phyloP scores from a whole-genome alignment of 92 coral and sea anemone genomes.

The Palythoa grandiflora region DNA sequence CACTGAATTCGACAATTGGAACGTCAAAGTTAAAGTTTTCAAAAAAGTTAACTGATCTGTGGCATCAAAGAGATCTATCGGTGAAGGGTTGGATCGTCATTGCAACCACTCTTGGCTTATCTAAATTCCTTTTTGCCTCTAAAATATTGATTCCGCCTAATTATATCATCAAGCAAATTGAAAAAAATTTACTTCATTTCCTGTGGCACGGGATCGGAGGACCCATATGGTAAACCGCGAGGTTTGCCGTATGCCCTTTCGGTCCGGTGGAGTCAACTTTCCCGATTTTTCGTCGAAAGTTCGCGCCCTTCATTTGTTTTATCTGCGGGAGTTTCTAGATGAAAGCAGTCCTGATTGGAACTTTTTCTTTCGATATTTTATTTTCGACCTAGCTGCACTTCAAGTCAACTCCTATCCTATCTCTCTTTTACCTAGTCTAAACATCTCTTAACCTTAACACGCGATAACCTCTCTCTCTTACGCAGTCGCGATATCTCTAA shows the following conservation, averaged over 20 bases:
- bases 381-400: not conserved
- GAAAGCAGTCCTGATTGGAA: not conserved
- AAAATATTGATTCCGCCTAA: not conserved
- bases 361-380: not conserved
- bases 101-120: not conserved
- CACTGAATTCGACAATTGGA: not conserved
- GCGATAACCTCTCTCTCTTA: too few species aligned
- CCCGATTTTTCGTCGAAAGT: not conserved
- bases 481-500: too few species aligned
- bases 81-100: not conserved
- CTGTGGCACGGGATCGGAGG: not conserved
- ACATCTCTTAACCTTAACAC: too few species aligned
- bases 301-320: not conserved
- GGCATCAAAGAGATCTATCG: conserved; percentile 1
- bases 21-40: not conserved
- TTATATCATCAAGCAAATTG: not conserved
- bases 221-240: not conserved
- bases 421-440: not conserved
- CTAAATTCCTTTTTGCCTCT: not conserved
- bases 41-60: not conserved
- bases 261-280: not conserved
- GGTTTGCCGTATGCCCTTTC: not conserved
- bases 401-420: not conserved
- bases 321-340: not conserved
- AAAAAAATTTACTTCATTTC: not conserved